These are phyloP conservation scores for Gymnocheta viridis DNA, from an alignment of 2,888 invertebrate species.

Conservation along the genomic window DNA sequence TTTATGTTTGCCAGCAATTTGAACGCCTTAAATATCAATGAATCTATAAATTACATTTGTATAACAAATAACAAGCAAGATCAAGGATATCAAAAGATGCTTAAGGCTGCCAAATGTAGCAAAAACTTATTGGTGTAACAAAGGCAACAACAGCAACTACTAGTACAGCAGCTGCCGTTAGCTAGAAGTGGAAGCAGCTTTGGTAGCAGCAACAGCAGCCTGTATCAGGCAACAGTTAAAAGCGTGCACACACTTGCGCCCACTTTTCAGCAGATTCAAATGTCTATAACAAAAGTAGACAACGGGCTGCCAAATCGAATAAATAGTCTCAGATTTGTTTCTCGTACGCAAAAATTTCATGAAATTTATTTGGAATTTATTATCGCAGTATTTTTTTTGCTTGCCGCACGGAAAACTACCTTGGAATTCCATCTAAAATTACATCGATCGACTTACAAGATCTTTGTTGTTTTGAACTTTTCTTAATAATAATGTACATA, in stretches of 20 bases:
- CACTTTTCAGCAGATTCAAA: constrained; percentile 65
- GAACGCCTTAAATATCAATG: constrained; percentile 73
- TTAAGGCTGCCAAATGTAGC: constrained; percentile 63
- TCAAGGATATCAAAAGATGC: constrained; percentile 66
- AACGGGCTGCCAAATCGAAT: constrained; percentile 26
- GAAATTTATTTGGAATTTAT: background rate
- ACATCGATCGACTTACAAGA: too few relatives aligned
- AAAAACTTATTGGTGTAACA: constrained; percentile 31
- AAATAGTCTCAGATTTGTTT: constrained; percentile 5
- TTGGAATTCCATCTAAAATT: too few relatives aligned
- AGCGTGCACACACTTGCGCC: constrained; percentile 59
- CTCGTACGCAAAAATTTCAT: background rate
- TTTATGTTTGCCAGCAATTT: constrained; percentile 69
- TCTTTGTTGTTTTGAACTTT: too few relatives aligned
- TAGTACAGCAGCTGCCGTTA: constrained; percentile 22
- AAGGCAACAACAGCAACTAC: constrained; percentile 14
- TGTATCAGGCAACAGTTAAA: constrained; percentile 40
- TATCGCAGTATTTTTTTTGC: background rate
- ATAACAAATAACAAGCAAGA: constrained; percentile 66
- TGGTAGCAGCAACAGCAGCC: constrained; percentile 53
- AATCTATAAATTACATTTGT: constrained; percentile 72
- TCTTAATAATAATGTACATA: too few relatives aligned
- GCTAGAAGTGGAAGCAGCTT: constrained; percentile 43
- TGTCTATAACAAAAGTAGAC: constrained; percentile 24
- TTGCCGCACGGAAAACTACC: too few relatives aligned